Evolutionary conservation across 2,113 vertebrate species (phyloP), one percentile per base, ranked within the genome.

Genomic region (Nothoprocta perdicaria): DNA sequence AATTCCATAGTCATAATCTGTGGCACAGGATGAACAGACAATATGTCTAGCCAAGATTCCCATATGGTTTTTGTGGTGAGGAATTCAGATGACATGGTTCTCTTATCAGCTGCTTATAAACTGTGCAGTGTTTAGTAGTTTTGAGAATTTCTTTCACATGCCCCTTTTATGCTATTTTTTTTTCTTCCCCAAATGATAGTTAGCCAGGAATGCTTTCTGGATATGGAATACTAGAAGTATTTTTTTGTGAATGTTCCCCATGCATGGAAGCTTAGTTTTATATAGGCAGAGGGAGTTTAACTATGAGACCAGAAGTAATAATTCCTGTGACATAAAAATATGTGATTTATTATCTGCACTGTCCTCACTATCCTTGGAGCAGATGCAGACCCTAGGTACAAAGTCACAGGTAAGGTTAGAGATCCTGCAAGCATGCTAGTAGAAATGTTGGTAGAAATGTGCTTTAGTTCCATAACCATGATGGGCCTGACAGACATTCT

Each of bases 241-340:
- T 88, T 92, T 88, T 17, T 48, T 48, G 80, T 92, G 73, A 83
- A n/a, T 35, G 7, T 94, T 86, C 43, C 76, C 21, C 12, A 27
- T 80, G 19, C 74, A 16, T 69, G 40, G 48, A 82, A 96, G 66
- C 84, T 94, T 46, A 75, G 24, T 86, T 96, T 85, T 95, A 52
- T 85, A 81, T 60, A 50, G 72, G 62, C 76, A 73, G 12, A 55
- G 82, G 85, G 90, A 96, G 89, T 95, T 71, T 96, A 90, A 86
- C 62, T 62, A 53, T 23, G 38, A 63, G 72, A 52, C 41, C 75
- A 74, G 55, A 92, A 80, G 68, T 81, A 80, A 80, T 88, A 88
- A 86, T 68, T 86, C 81, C 93, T 91, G 80, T 12, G 29, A 87
- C 57, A 81, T 94, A 53, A 96, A 92, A 95, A 82, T 33, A 68